phyloP scores from a whole-genome alignment of 2,113 vertebrate species.

The Agapornis roseicollis region DNA sequence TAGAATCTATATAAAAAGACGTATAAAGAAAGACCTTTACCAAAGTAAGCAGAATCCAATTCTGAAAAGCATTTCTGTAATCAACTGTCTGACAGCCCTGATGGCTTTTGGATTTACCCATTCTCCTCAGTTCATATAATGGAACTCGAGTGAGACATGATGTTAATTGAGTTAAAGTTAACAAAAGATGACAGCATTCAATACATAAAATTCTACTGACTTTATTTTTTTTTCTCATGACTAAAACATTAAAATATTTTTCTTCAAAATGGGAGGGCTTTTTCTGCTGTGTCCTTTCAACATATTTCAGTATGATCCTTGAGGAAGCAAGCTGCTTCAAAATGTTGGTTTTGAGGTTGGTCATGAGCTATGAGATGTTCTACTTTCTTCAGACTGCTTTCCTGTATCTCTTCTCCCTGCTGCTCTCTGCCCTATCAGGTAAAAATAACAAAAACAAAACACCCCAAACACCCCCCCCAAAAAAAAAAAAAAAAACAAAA shows the following conservation, averaged over 20 bases:
- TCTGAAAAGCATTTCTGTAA: neutral
- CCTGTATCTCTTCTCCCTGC: neutral
- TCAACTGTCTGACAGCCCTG: neutral
- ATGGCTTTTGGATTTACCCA: neutral
- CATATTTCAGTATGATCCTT: neutral
- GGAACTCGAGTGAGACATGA: neutral
- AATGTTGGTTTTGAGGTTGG: neutral
- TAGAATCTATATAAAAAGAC: neutral
- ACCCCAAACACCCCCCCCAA: fast-evolving
- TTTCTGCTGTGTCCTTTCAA: neutral
- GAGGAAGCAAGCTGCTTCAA: neutral
- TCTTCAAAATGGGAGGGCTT: neutral
- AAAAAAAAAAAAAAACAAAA: neutral
- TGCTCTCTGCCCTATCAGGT: neutral
- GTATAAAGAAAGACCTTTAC: neutral
- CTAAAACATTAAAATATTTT: neutral
- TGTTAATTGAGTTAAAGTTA: neutral
- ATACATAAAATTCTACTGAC: neutral
- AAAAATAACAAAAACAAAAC: neutral
- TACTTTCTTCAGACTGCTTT: neutral
- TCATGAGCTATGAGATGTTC: neutral
- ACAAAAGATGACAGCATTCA: neutral
- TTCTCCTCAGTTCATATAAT: neutral
- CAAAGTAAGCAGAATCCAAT: neutral
- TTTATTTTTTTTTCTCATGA: neutral